phyloP scores from a whole-genome alignment of 2,797 vertebrate species.

The Ctenosaura bakeri region DNA sequence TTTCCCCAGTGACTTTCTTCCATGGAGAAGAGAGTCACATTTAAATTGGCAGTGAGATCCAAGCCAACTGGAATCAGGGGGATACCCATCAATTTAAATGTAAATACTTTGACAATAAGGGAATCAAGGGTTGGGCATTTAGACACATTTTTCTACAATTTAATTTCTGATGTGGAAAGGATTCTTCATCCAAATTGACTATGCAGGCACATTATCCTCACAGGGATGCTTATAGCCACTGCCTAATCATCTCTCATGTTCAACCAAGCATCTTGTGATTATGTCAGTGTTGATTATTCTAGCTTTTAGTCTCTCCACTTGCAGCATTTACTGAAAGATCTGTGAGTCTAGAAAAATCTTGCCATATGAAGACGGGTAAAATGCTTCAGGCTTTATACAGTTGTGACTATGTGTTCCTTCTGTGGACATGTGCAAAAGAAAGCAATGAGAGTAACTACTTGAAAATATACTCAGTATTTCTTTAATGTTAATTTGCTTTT shows the following conservation, averaged over 20 bases:
- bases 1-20: not conserved
- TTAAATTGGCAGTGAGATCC: not conserved
- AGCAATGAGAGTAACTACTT: constrained; percentile 12
- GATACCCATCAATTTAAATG: constrained; percentile 9
- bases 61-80: not conserved
- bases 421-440: constrained; percentile 20
- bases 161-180: constrained; percentile 49
- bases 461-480: not conserved
- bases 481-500: not conserved
- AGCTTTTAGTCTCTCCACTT: constrained; percentile 45
- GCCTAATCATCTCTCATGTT: constrained; percentile 2
- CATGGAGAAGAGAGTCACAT: not conserved
- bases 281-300: constrained; percentile 45
- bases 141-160: constrained; percentile 32
- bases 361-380: constrained; percentile 41
- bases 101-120: constrained; percentile 1
- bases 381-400: not conserved
- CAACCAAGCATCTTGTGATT: constrained; percentile 26
- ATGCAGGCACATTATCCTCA: constrained; percentile 31
- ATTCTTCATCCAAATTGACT: constrained; percentile 47
- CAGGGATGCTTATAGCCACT: constrained; percentile 11
- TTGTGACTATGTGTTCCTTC: not conserved
- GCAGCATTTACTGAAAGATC: not conserved
- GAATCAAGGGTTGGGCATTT: not conserved
- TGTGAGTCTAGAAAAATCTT: constrained; percentile 38